These are phyloP conservation scores for Heliothis subflexa DNA, from an alignment of 1,140 invertebrate species.

Conservation along the genomic window DNA sequence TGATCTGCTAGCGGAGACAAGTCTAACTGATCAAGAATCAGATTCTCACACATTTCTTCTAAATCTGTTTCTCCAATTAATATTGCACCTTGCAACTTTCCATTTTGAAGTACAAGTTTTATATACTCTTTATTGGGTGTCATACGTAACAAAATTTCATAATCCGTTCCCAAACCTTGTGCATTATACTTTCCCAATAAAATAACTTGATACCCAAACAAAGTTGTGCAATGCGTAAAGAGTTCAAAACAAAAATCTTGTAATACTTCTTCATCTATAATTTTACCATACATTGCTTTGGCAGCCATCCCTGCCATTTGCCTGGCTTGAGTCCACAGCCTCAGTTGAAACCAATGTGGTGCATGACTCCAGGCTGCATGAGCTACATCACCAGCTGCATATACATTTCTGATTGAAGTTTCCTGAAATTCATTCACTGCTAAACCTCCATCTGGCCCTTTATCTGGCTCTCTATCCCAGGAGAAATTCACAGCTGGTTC, in stretches of 20 bases:
- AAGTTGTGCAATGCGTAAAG: constrained; percentile 97
- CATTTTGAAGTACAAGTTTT: constrained; percentile 95
- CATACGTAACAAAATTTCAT: constrained; percentile 95
- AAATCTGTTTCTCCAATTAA: constrained; percentile 98
- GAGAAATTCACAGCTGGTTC: constrained; percentile 89
- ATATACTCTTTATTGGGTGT: constrained; percentile 95
- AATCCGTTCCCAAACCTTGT: constrained; percentile 93
- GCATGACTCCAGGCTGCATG: constrained; percentile 92
- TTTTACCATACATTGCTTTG: constrained; percentile 93
- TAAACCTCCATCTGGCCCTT: constrained; percentile 91
- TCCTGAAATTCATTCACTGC: constrained; percentile 95
- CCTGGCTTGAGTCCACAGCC: constrained; percentile 98
- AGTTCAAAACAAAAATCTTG: constrained; percentile 99
- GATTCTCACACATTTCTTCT: constrained; percentile 99
- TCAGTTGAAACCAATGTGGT: constrained; percentile 98
- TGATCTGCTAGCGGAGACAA: constrained; percentile 95
- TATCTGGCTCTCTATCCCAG: constrained; percentile 86
- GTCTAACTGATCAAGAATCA: constrained; percentile 98
- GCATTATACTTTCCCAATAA: constrained; percentile 98
- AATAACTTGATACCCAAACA: constrained; percentile 98
- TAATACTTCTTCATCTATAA: constrained; percentile 88
- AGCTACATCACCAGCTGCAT: constrained; percentile 98
- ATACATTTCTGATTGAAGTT: constrained; percentile 93
- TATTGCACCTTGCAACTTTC: constrained; percentile 96
- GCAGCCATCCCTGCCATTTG: constrained; percentile 98